Base-by-base conservation (phyloP, 2,113 vertebrate species). In the Lanius ludovicianus region DNA sequence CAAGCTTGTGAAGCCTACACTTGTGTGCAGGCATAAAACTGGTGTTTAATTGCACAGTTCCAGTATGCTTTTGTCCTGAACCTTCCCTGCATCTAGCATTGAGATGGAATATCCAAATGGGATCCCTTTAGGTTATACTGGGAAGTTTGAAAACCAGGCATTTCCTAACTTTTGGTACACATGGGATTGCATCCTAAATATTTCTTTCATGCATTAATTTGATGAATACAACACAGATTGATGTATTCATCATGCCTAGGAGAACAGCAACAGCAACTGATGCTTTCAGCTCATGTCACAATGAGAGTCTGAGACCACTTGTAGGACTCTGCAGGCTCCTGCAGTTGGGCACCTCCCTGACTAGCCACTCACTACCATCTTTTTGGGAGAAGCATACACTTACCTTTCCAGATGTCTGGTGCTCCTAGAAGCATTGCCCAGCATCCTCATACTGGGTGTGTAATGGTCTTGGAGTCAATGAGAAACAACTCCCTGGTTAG, bases 261-360 rank as follows among this genome's bases (percentile, higher is more conserved):
- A 53, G 35, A 81, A 81, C 0, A 2, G 62, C 25, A 63, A 78
- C 4, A n/a, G 46, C 18, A 57, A 41, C 5, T 0, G 0, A 2
- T 57, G 6, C 37, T 87, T 74, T 52, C 46, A 65, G 50, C 12
- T 62, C 17, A n/a, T 20, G 28, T 6, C 42, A 70, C 62, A 81
- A 62, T 69, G 30, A 49, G 28, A 82, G 39, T 56, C 44, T 60
- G 35, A 79, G 35, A 75, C 8, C 1, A 1, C 76, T 35, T n/a
- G 23, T 24, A 50, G 63, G 46, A 55, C 18, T 53, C 42, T 31
- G 24, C 13, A 50, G 2, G 0, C 30, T 68, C n/a, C 59, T 46
- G 18, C 20, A 62, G 39, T 8, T 85, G 18, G 52, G 59, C 11
- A 13, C 8, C 39, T 57, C 22, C 28, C 46, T 67, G 33, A 21